Evolutionary conservation across 1,140 invertebrate genomes (phyloP), one percentile per base, ranked within the genome.

Genomic region (Drosophila setifemur): DNA sequence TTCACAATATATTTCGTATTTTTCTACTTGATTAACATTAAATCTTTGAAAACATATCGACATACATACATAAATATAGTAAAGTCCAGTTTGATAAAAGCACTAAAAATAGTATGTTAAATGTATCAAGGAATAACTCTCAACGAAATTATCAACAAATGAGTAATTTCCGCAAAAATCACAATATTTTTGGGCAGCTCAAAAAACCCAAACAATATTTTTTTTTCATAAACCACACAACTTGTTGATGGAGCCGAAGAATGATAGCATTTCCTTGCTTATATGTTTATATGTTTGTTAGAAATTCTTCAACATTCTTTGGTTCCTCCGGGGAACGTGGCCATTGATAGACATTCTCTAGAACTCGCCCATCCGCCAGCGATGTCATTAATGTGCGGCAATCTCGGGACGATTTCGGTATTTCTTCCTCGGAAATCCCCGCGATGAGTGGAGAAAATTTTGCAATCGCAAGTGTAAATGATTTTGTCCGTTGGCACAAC

Each of bases 281-380:
- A n/a, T n/a, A n/a, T n/a, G n/a, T 50, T 44, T 45, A 40, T 26
- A 37, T 57, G 54, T 77, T 78, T 63, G 39, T 42, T 55, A 55
- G 78, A 82, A 78, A 70, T 79, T 76, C 19, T 69, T 73, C 16
- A 16, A 26, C 50, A 25, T 33, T 16, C 67, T 53, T 54, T 45
- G 55, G 52, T 71, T 40, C 44, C 43, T 39, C 6, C 16, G 12
- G 44, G 58, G n/a, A n/a, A n/a, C 52, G 67, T 70, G 53, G 49
- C 54, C 68, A 60, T 49, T 83, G 79, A 83, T 83, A 71, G 78
- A 83, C 79, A 83, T 85, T 83, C 79, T 63, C 47, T 50, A 74
- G 79, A 83, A 83, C 50, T 78, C 49, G 35, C 33, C 31, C 73
- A 70, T 77, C 53, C 66, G 52, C 52, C 11, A 55, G 66, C 45